These are phyloP conservation scores for Sebastolobus alascanus DNA, from an alignment of 2,797 vertebrate species.

Conservation along the genomic window DNA sequence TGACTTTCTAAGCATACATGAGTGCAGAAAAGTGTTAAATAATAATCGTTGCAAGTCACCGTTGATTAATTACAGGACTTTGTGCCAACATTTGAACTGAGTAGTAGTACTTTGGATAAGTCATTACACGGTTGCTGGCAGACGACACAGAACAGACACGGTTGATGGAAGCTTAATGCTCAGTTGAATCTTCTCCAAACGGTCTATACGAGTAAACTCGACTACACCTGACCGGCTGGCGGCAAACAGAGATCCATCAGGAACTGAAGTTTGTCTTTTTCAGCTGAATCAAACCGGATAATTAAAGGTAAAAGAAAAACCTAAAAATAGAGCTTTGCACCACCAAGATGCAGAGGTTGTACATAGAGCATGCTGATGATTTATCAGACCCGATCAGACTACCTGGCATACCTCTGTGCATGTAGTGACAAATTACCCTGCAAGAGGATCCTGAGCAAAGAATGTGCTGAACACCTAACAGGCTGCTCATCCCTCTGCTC, in stretches of 20 bases:
- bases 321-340: background rate
- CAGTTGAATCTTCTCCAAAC: slow-evolving; percentile 43
- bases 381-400: slow-evolving; percentile 40
- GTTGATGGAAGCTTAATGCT: slow-evolving; percentile 44
- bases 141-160: slow-evolving; percentile 15
- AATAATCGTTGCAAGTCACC: background rate
- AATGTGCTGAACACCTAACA: slow-evolving; percentile 50
- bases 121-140: slow-evolving; percentile 50
- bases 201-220: background rate
- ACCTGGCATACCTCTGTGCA: slow-evolving; percentile 67
- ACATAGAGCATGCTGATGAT: slow-evolving; percentile 26
- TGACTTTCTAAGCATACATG: background rate
- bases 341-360: slow-evolving; percentile 4
- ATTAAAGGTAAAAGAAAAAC: background rate
- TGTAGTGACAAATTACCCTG: slow-evolving; percentile 76
- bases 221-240: slow-evolving; percentile 15
- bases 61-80: slow-evolving; percentile 10
- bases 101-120: slow-evolving; percentile 31
- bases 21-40: background rate
- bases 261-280: background rate
- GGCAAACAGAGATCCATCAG: background rate
- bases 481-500: slow-evolving; percentile 4
- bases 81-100: slow-evolving; percentile 25
- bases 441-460: slow-evolving; percentile 57
- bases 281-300: background rate